Percentiles rank a stretch among this genome's conserved stretches.
Conservation (phyloP, 2,888 invertebrate genomes). For the Calephelis perditalis region DNA sequence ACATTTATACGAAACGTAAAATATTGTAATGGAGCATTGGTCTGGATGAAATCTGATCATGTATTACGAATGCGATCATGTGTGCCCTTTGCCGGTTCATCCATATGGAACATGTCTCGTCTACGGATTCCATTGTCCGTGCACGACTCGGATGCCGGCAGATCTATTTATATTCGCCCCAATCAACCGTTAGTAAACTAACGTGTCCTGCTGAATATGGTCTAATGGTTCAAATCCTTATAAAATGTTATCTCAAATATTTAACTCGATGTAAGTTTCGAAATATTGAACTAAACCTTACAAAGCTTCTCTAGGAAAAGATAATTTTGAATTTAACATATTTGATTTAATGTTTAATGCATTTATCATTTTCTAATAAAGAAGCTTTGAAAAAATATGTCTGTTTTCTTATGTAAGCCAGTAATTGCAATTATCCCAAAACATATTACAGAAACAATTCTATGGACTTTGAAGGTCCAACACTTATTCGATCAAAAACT, state of each 20-base stretch:
- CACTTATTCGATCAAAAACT: too few relatives aligned
- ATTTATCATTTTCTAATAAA: too few relatives aligned
- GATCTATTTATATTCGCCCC: constrained; percentile 56
- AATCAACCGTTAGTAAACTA: constrained; percentile 22
- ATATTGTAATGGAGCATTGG: background rate
- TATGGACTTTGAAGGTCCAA: too few relatives aligned
- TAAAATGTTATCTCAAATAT: background rate
- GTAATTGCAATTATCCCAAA: too few relatives aligned
- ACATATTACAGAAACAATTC: too few relatives aligned
- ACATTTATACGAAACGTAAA: background rate
- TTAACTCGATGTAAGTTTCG: too few relatives aligned
- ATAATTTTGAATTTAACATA: too few relatives aligned
- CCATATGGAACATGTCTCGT: constrained; percentile 72
- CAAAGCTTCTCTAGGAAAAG: too few relatives aligned
- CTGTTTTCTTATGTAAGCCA: too few relatives aligned
- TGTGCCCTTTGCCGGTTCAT: constrained; percentile 64
- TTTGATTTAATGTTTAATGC: too few relatives aligned
- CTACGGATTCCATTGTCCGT: constrained; percentile 72
- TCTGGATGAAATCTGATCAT: background rate
- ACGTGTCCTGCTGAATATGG: constrained; percentile 16
- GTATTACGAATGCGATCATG: constrained; percentile 39
- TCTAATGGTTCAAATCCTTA: constrained; percentile 8
- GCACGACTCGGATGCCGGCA: constrained; percentile 42
- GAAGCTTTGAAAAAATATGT: too few relatives aligned
- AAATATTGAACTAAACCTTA: too few relatives aligned